Base-by-base conservation (phyloP, 2,113 vertebrate genomes). In the Conger conger region DNA sequence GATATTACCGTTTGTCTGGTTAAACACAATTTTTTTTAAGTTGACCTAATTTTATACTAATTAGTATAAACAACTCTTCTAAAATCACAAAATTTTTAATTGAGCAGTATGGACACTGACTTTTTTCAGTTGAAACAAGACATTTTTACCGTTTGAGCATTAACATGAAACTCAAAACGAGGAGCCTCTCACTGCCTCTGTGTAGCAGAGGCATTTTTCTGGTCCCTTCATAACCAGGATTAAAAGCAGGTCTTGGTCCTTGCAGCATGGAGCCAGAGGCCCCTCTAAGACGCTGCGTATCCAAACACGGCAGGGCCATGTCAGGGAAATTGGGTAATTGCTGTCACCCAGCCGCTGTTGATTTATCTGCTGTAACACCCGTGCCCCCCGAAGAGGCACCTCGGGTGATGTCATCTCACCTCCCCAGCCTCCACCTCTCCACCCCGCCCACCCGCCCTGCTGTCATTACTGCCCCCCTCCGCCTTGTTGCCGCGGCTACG, bases 401-500 rank as follows among this genome's bases (percentile, higher is more conserved):
- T 60, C 57, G 30, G 33, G 84, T n/a, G 63, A 85, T 81, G 84
- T 35, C 37, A 53, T n/a, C 38, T 53, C 80, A 45, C 18, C 3
- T 42, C 18, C 20, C 13, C 30, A 57, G 45, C 54, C 80, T 4
- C 42, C n/a, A 33, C 3, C 50, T n/a, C 50, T 60, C 5, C 15
- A 35, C 38, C 63, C 5, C 15, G 27, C 38, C 63, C 7, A 18
- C 54, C 54, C 54, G 15, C 27, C 80, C 30, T 4, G n/a, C 50
- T 54, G 33, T 53, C n/a, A 35, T 81, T 60, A n/a, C 81, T 16
- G 30, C 1, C 8, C n/a, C 35, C 2, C 78, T 33, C 1, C 16
- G 79, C 50, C 50, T 81, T 40, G 50, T 57, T 86, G 82, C 85
- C 80, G 30, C 68, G 17, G 63, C 35, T 40, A 33, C 84, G 50